Percentiles rank a stretch among this genome's conserved stretches.
phyloP scores from a whole-genome alignment of 2,888 invertebrate genomes.

The Andrena marginata region DNA sequence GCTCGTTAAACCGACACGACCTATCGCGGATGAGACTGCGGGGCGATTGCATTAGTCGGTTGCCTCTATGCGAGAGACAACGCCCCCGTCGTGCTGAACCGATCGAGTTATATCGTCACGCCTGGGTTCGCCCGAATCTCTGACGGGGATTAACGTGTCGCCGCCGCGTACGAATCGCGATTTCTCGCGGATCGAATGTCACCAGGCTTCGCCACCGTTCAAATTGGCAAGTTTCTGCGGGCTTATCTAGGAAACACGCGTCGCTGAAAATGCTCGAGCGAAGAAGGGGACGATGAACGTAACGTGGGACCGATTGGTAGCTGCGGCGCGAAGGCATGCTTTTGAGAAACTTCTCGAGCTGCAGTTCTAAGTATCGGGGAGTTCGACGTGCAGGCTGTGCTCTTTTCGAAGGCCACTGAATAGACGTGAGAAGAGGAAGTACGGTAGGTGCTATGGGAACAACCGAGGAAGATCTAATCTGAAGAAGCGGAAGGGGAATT shows the following conservation, averaged over 20 bases:
- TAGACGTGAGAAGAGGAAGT: too few species aligned
- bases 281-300: background rate
- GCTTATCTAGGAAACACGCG: constrained; percentile 38
- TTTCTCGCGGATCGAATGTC: too few species aligned
- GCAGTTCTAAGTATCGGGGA: background rate
- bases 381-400: too few species aligned
- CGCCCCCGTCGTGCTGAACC: constrained; percentile 23
- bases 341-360: background rate
- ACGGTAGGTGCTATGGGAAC: too few species aligned
- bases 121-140: constrained; percentile 54
- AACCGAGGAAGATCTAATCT: too few species aligned
- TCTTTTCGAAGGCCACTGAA: too few species aligned
- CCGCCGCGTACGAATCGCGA: constrained; percentile 7
- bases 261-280: constrained; percentile 18
- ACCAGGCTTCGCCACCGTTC: too few species aligned
- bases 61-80: constrained; percentile 20
- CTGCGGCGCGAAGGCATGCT: background rate
- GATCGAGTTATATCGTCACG: constrained; percentile 69
- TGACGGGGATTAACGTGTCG: constrained; percentile 33
- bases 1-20: constrained; percentile 72
- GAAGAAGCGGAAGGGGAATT: too few species aligned
- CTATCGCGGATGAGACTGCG: constrained; percentile 43
- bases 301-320: background rate
- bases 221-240: background rate
- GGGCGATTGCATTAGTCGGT: constrained; percentile 49